Conservation (phyloP, 1,140 invertebrate species). For the Dermatophagoides farinae region DNA sequence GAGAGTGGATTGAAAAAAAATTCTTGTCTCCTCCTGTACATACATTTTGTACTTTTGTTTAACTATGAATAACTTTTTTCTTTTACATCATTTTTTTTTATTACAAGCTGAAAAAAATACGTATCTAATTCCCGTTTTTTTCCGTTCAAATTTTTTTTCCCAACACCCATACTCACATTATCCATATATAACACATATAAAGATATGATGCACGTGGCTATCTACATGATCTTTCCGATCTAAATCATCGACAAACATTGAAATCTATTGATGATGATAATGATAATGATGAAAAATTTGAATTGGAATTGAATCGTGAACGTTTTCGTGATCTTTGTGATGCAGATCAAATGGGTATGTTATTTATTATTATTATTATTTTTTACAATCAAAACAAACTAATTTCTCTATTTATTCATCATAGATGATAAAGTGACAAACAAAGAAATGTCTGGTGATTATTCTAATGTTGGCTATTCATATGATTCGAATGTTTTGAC, state of each 20-base stretch:
- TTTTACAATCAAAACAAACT: neutral
- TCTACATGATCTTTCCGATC: conserved; percentile 46
- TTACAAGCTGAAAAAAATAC: too few relatives aligned
- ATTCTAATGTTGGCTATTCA: conserved; percentile 57
- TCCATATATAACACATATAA: conserved; percentile 7
- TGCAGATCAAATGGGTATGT: conserved; percentile 51
- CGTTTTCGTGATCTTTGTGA: conserved; percentile 69
- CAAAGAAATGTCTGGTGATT: conserved; percentile 33
- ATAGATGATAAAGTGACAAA: neutral
- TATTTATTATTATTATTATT: conserved; percentile 3
- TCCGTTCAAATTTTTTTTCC: neutral
- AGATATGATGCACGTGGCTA: conserved; percentile 89
- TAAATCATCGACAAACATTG: conserved; percentile 36
- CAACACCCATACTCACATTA: neutral
- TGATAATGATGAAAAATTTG: conserved; percentile 56
- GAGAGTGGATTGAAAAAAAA: too few relatives aligned
- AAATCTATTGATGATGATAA: conserved; percentile 27
- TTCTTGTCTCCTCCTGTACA: too few relatives aligned
- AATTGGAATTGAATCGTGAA: conserved; percentile 72
- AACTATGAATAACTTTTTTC: too few relatives aligned
- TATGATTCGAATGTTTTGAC: conserved; percentile 43
- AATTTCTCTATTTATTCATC: conserved; percentile 33
- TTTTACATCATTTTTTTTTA: too few relatives aligned
- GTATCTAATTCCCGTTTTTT: neutral
- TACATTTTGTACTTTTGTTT: too few relatives aligned